A percentile compares a stretch with the other conserved stretches of the same genome.
Evolutionary conservation across 1,140 invertebrate species (phyloP).

Genomic region (Saccostrea cuccullata): DNA sequence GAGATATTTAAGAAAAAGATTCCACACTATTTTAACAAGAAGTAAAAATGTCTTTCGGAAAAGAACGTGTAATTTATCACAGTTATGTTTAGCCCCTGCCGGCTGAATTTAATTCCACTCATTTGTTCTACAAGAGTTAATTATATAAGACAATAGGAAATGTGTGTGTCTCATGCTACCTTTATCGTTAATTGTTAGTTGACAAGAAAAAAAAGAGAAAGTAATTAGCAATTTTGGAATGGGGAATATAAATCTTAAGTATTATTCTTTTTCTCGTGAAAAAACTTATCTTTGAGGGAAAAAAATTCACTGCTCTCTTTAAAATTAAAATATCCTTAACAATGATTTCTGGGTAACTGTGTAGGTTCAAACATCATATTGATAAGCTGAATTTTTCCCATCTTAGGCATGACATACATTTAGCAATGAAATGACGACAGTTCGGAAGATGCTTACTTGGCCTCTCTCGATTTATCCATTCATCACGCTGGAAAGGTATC

Average conservation of each 20-base stretch:
- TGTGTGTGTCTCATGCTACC: not conserved
- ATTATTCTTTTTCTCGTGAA: not conserved
- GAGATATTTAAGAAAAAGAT: not conserved
- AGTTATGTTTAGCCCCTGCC: not conserved
- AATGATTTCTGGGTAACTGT: not conserved
- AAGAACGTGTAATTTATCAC: not conserved
- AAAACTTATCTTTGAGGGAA: not conserved
- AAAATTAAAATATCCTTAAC: not conserved
- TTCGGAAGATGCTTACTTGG: not conserved
- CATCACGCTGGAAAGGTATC: not conserved
- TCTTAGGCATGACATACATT: not conserved
- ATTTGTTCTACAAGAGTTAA: constrained; percentile 22
- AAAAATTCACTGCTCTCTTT: not conserved
- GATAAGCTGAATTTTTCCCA: not conserved
- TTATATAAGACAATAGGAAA: not conserved
- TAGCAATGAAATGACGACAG: not conserved
- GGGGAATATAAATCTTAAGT: not conserved
- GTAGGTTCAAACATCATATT: not conserved
- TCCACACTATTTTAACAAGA: not conserved
- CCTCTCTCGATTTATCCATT: not conserved
- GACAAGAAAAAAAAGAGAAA: not conserved
- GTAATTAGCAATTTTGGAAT: not conserved
- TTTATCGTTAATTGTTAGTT: not conserved
- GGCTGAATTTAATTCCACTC: not conserved
- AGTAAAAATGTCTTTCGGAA: not conserved